Conservation (phyloP, 2,797 vertebrate genomes). For the Trachops cirrhosus region DNA sequence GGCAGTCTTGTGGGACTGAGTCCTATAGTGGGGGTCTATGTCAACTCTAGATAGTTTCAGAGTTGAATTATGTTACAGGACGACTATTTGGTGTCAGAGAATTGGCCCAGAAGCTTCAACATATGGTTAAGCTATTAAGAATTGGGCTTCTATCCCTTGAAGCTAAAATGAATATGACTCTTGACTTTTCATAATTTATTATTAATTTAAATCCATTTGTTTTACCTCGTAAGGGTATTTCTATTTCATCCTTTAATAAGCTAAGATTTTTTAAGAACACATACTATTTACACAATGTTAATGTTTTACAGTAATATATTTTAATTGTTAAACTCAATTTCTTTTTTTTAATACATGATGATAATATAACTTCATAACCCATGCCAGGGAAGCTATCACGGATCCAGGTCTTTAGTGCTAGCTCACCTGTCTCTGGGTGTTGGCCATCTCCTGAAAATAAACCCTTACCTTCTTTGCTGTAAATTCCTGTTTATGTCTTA, state of each 20-base stretch:
- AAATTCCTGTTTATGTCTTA: not conserved
- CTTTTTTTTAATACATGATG: not conserved
- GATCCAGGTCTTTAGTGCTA: not conserved
- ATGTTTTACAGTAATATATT: not conserved
- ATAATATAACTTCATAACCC: not conserved
- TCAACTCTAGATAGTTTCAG: not conserved
- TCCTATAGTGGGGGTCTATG: not conserved
- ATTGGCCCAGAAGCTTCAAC: not conserved
- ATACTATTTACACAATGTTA: not conserved
- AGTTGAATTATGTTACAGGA: not conserved
- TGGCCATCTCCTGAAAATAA: not conserved
- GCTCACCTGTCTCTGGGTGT: not conserved
- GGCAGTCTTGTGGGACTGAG: not conserved
- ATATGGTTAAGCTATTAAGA: not conserved
- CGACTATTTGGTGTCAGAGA: not conserved
- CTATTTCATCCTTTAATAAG: not conserved
- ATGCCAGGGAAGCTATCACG: not conserved
- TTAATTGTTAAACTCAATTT: not conserved
- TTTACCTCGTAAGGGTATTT: not conserved
- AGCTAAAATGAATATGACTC: not conserved
- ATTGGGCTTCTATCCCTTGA: not conserved
- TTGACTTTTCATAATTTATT: not conserved
- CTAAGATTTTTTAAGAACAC: not conserved
- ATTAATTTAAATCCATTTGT: not conserved
- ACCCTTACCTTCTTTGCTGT: too few species aligned